These are phyloP conservation scores for Sebastes minor DNA, from an alignment of 2,797 vertebrate species.

Conservation along the genomic window DNA sequence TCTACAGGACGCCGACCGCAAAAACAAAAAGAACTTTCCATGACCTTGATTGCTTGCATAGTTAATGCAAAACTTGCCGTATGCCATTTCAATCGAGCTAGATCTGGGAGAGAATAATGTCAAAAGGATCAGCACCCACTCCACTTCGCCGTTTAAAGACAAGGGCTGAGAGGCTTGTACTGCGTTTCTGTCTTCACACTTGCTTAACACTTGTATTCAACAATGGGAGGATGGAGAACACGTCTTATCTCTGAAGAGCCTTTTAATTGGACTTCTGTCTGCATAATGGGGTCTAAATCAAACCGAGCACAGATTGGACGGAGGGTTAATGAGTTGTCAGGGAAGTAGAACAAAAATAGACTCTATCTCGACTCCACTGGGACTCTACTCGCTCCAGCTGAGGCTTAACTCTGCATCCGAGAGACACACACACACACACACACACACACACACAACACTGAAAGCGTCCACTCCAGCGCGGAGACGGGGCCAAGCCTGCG, in stretches of 20 bases:
- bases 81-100: conserved; percentile 41
- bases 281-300: conserved; percentile 67
- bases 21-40: conserved; percentile 72
- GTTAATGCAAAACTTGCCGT: conserved; percentile 59
- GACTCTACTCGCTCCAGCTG: conserved; percentile 74
- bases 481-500: conserved; percentile 60
- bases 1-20: conserved; percentile 58
- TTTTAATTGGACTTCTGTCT: conserved; percentile 71
- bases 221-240: conserved; percentile 50
- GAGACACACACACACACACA: conserved; percentile 30
- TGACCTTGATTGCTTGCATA: conserved; percentile 73
- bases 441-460: conserved; percentile 20
- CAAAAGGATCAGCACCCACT: conserved; percentile 35
- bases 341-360: conserved; percentile 74
- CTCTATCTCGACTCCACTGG: conserved; percentile 65
- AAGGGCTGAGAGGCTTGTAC: conserved; percentile 9
- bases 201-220: conserved; percentile 37
- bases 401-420: conserved; percentile 67
- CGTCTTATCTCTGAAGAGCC: conserved; percentile 51
- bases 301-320: conserved; percentile 60
- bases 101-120: conserved; percentile 34
- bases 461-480: conserved; percentile 49
- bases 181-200: conserved; percentile 35
- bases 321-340: conserved; percentile 79
- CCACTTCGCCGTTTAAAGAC: conserved; percentile 31